Evolutionary conservation across 2,888 invertebrate species (phyloP).

Genomic region (Gerris lacustris): DNA sequence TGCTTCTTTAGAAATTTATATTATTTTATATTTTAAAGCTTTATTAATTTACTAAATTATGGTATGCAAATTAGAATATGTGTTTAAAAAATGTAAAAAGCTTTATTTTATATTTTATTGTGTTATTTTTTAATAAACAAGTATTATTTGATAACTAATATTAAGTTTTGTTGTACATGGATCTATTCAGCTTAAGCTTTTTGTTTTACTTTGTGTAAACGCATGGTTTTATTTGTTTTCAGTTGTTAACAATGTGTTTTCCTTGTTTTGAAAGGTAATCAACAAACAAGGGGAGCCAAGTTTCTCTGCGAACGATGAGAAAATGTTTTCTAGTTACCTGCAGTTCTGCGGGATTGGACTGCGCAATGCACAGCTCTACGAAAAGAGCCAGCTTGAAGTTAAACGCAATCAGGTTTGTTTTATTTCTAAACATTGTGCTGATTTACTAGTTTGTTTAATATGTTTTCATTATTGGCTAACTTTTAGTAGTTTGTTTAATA

Average conservation of each 20-base stretch:
- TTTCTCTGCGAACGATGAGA: conserved; percentile 77
- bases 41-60: too few relatives aligned
- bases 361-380: conserved; percentile 89
- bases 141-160: too few relatives aligned
- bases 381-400: conserved; percentile 86
- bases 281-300: conserved; percentile 76
- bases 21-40: too few relatives aligned
- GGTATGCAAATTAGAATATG: too few relatives aligned
- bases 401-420: conserved; percentile 69
- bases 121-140: too few relatives aligned
- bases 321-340: conserved; percentile 81
- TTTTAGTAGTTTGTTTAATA: not conserved
- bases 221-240: too few relatives aligned
- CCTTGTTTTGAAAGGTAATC: conserved; percentile 51
- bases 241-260: not conserved
- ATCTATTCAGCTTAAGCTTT: too few relatives aligned
- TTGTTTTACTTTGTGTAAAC: too few relatives aligned
- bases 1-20: too few relatives aligned
- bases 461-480: not conserved
- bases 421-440: not conserved
- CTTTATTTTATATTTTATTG: too few relatives aligned
- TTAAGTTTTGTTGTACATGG: too few relatives aligned
- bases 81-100: too few relatives aligned
- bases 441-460: not conserved
- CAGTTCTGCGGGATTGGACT: conserved; percentile 94